Evolutionary conservation across 2,888 invertebrate genomes (phyloP).

Genomic region (Orgyia antiqua): DNA sequence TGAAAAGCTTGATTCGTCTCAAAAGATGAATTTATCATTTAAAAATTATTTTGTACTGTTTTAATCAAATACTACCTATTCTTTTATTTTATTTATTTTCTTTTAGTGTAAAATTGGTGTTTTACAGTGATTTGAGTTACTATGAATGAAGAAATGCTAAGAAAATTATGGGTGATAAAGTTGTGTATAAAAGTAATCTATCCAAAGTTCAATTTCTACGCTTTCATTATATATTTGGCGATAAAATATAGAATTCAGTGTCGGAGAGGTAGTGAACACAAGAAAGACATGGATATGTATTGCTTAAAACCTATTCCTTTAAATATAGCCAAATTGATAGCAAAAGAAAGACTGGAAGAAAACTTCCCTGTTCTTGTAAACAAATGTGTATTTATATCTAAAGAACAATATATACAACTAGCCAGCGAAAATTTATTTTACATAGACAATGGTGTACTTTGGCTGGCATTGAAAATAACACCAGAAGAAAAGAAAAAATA

Average conservation of each 20-base stretch:
- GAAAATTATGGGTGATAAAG: constrained; percentile 65
- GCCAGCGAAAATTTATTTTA: constrained; percentile 68
- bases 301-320: constrained; percentile 45
- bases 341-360: constrained; percentile 41
- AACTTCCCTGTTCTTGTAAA: constrained; percentile 44
- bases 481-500: constrained; percentile 41
- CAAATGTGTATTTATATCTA: constrained; percentile 60
- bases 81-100: constrained; percentile 8
- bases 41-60: no score
- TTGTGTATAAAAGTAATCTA: constrained; percentile 66
- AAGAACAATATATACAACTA: constrained; percentile 57
- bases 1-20: no score
- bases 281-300: constrained; percentile 43
- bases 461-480: constrained; percentile 57
- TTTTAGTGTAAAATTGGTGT: no score
- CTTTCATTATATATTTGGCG: constrained; percentile 60
- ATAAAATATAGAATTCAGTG: constrained; percentile 59
- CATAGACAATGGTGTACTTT: constrained; percentile 60
- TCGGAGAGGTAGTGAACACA: constrained; percentile 25
- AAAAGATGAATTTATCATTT: no score
- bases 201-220: constrained; percentile 66
- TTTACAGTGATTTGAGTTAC: constrained; percentile 27
- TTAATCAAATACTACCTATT: no score
- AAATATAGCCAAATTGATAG: constrained; percentile 35
- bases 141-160: constrained; percentile 54